phyloP scores from a whole-genome alignment of 2,797 vertebrate genomes.

The Erithacus rubecula region DNA sequence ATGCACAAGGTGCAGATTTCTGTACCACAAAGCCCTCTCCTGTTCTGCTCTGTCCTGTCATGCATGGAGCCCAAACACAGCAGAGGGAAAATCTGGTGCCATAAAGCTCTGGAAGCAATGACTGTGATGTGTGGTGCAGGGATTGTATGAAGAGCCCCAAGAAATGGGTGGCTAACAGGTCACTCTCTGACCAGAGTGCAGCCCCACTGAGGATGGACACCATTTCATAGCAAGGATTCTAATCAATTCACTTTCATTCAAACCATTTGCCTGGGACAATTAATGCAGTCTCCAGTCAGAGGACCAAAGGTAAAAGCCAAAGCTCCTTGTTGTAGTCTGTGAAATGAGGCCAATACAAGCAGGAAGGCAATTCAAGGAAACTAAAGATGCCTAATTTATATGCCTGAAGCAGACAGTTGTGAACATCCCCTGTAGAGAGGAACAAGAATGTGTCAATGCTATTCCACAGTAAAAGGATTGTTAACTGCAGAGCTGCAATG shows the following conservation, averaged over 20 bases:
- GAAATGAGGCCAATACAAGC: conserved; percentile 11
- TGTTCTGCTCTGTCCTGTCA: neutral
- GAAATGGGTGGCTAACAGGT: neutral
- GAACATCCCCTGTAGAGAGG: conserved; percentile 21
- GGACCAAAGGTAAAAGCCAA: neutral
- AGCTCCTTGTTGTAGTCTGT: neutral
- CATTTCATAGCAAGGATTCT: neutral
- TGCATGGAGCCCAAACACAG: no score
- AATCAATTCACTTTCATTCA: neutral
- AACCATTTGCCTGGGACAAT: neutral
- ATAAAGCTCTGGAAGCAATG: neutral
- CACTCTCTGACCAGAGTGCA: neutral
- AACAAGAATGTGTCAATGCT: conserved; percentile 32
- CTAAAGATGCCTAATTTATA: conserved; percentile 34
- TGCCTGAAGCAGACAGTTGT: conserved; percentile 27
- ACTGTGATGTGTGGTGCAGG: no score
- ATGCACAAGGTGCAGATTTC: neutral
- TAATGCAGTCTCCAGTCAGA: neutral
- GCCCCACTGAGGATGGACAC: neutral
- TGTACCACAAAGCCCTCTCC: neutral
- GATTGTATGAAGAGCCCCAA: neutral
- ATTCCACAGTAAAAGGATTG: conserved; percentile 4
- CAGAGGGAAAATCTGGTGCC: neutral
- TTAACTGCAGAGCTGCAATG: neutral
- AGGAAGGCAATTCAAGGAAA: conserved; percentile 1